Conservation (phyloP, 2,113 vertebrate species). For the Tachycineta bicolor region DNA sequence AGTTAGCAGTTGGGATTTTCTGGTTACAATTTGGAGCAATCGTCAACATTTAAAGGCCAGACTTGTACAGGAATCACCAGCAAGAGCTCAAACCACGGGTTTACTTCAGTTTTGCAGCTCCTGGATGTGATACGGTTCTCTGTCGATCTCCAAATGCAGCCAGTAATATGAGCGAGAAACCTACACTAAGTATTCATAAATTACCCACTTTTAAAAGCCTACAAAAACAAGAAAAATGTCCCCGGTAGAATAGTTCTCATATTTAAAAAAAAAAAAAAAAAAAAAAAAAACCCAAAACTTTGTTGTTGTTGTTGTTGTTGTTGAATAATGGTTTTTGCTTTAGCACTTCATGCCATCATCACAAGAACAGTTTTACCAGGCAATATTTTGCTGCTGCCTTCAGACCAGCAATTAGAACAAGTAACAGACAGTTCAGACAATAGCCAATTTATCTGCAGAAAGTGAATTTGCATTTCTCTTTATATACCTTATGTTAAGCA, state of each 20-base stretch:
- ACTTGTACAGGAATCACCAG: background rate
- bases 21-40: background rate
- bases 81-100: background rate
- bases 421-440: conserved; percentile 15
- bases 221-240: background rate
- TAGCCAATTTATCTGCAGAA: background rate
- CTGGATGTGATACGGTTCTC: background rate
- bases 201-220: background rate
- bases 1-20: background rate
- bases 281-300: too few species aligned
- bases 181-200: background rate
- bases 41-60: background rate
- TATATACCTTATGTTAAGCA: background rate
- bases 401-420: conserved; percentile 3
- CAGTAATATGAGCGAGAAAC: background rate
- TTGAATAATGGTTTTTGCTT: background rate
- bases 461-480: background rate
- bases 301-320: background rate
- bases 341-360: background rate
- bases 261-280: background rate
- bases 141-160: background rate
- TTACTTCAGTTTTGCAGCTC: background rate
- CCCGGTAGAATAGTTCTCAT: background rate
- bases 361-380: background rate
- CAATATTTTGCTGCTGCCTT: conserved; percentile 29